These are phyloP conservation scores for Caenorhabditis remanei DNA, from an alignment of 1,140 invertebrate species.

Conservation along the genomic window DNA sequence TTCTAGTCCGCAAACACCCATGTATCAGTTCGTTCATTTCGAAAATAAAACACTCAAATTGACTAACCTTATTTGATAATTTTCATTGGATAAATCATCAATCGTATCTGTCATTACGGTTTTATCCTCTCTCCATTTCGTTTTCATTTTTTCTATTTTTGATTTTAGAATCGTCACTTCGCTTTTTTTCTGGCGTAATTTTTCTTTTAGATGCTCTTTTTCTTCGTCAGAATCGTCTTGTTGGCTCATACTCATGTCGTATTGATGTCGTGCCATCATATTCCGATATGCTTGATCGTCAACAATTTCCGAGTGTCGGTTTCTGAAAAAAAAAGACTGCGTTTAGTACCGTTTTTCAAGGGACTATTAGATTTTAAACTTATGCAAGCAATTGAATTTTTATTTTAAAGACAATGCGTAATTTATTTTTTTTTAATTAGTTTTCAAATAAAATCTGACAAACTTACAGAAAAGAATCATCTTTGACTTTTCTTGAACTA, in stretches of 20 bases:
- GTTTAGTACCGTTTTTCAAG: background rate
- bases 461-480: constrained; percentile 48
- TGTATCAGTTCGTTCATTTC: too few species aligned
- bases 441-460: background rate
- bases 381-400: background rate
- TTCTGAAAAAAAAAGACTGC: background rate
- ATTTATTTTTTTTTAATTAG: too few species aligned
- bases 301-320: constrained; percentile 11
- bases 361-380: background rate
- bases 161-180: constrained; percentile 24
- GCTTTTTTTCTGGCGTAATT: background rate
- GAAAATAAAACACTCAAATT: too few species aligned
- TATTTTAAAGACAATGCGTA: background rate
- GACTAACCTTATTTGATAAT: constrained; percentile 22
- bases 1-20: too few species aligned
- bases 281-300: constrained; percentile 12
- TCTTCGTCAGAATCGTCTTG: constrained; percentile 41
- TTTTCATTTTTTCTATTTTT: constrained; percentile 32
- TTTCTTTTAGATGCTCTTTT: constrained; percentile 8
- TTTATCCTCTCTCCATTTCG: constrained; percentile 26
- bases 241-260: constrained; percentile 25
- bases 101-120: constrained; percentile 15
- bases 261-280: background rate
- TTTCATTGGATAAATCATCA: constrained; percentile 30
- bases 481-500: constrained; percentile 22